These are phyloP conservation scores for Acanthococcus lagerstroemiae DNA, from an alignment of 2,888 invertebrate genomes.

Conservation along the genomic window DNA sequence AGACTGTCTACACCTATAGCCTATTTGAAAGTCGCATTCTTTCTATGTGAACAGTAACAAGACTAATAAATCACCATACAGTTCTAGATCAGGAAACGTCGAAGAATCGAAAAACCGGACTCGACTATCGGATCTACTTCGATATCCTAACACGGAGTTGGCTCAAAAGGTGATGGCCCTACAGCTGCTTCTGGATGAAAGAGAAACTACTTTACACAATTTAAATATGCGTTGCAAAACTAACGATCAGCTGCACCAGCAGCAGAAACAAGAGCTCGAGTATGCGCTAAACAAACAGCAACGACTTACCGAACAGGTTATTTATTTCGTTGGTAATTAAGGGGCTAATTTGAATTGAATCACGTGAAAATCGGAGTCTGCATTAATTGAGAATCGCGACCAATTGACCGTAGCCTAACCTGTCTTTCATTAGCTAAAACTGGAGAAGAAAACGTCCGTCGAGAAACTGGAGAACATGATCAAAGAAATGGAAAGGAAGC, in stretches of 20 bases:
- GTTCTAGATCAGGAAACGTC: not conserved
- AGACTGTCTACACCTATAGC: too few relatives aligned
- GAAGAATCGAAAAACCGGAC: slow-evolving; percentile 8
- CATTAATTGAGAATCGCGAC: too few relatives aligned
- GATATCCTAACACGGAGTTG: slow-evolving; percentile 50
- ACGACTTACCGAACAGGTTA: slow-evolving; percentile 66
- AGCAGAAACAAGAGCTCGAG: slow-evolving; percentile 55
- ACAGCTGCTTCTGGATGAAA: slow-evolving; percentile 51
- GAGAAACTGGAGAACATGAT: slow-evolving; percentile 62
- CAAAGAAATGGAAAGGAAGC: slow-evolving; percentile 55
- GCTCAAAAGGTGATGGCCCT: slow-evolving; percentile 53
- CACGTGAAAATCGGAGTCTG: too few relatives aligned
- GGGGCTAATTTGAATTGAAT: too few relatives aligned
- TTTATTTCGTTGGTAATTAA: too few relatives aligned
- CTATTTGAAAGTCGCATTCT: too few relatives aligned
- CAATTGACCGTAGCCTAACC: too few relatives aligned
- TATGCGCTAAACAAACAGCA: slow-evolving; percentile 69
- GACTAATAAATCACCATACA: too few relatives aligned
- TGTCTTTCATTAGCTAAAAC: slow-evolving; percentile 52
- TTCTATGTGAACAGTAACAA: not conserved
- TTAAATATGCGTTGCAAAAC: slow-evolving; percentile 36
- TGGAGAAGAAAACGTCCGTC: slow-evolving; percentile 66
- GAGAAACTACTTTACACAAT: slow-evolving; percentile 45
- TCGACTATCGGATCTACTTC: slow-evolving; percentile 44
- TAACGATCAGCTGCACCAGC: slow-evolving; percentile 43